Conservation (phyloP, 1,140 invertebrate genomes). For the Pectinophora gossypiella region DNA sequence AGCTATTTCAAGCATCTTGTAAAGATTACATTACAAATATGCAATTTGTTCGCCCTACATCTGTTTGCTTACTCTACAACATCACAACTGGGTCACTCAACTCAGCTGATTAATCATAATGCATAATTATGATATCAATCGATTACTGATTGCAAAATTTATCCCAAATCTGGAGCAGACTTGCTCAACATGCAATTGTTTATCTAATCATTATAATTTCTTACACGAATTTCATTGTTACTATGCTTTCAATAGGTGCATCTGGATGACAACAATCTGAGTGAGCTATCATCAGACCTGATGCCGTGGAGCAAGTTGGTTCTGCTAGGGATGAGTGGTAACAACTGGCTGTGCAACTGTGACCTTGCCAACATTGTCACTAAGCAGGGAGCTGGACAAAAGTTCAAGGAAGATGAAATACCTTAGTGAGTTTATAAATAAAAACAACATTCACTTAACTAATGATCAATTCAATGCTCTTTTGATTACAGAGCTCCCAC, state of each 20-base stretch:
- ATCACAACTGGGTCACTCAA: constrained; percentile 37
- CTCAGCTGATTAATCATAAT: constrained; percentile 51
- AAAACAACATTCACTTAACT: neutral
- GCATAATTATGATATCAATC: constrained; percentile 48
- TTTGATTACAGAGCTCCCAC: constrained; percentile 3
- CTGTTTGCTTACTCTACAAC: constrained; percentile 50
- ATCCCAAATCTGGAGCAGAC: constrained; percentile 26
- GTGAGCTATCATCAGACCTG: constrained; percentile 62
- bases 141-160: constrained; percentile 39
- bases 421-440: constrained; percentile 50
- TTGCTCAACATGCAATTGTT: neutral
- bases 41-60: constrained; percentile 50
- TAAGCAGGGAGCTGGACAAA: constrained; percentile 49
- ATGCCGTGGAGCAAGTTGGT: constrained; percentile 66
- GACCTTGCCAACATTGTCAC: constrained; percentile 60
- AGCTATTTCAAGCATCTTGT: constrained; percentile 10
- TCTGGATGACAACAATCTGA: constrained; percentile 73
- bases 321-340: constrained; percentile 72
- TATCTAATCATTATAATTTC: neutral
- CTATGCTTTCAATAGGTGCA: constrained; percentile 55
- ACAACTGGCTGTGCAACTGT: constrained; percentile 79
- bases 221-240: no score
- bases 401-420: constrained; percentile 52
- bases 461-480: neutral
- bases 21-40: constrained; percentile 20